Percentiles rank a stretch among this genome's conserved stretches.
Evolutionary conservation across 2,888 invertebrate genomes (phyloP).

Genomic region (Perizoma affinitatum): DNA sequence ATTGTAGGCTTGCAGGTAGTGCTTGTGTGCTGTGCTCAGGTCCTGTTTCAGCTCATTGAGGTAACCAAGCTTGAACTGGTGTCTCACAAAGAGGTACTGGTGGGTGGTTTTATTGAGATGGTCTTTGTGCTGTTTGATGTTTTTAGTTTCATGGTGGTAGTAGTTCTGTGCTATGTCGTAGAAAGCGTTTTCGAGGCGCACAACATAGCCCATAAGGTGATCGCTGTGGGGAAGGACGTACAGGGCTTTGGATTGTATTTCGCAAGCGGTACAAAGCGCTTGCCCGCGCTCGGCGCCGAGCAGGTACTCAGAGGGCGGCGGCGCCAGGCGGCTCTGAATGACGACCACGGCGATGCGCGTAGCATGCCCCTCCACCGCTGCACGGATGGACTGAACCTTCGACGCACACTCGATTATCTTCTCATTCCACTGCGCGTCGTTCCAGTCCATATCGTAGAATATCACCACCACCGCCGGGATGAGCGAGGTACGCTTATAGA

Average conservation of each 20-base stretch:
- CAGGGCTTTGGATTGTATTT: constrained; percentile 94
- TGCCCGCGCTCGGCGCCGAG: constrained; percentile 95
- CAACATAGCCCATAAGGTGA: constrained; percentile 89
- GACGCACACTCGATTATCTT: constrained; percentile 97
- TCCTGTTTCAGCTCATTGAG: constrained; percentile 97
- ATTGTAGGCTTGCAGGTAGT: constrained; percentile 95
- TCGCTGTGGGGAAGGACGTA: constrained; percentile 97
- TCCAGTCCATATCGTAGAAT: constrained; percentile 99
- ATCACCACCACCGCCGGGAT: constrained; percentile 97
- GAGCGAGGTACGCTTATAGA: constrained; percentile 94
- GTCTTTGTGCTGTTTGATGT: constrained; percentile 94
- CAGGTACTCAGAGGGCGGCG: constrained; percentile 92
- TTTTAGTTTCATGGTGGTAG: constrained; percentile 94
- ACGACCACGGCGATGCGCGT: constrained; percentile 94
- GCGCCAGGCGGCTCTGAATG: constrained; percentile 92
- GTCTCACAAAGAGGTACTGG: constrained; percentile 95
- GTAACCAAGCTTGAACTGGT: constrained; percentile 98
- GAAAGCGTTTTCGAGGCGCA: constrained; percentile 95
- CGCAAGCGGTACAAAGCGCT: constrained; percentile 95
- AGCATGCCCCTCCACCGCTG: constrained; percentile 88
- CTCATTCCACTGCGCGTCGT: constrained; percentile 96
- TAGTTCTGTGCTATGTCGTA: constrained; percentile 96
- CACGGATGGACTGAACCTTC: constrained; percentile 91
- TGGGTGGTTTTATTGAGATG: constrained; percentile 96
- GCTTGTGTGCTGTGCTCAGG: constrained; percentile 92